Evolutionary conservation across 1,140 invertebrate species (phyloP).

Genomic region (Tribolium castaneum): DNA sequence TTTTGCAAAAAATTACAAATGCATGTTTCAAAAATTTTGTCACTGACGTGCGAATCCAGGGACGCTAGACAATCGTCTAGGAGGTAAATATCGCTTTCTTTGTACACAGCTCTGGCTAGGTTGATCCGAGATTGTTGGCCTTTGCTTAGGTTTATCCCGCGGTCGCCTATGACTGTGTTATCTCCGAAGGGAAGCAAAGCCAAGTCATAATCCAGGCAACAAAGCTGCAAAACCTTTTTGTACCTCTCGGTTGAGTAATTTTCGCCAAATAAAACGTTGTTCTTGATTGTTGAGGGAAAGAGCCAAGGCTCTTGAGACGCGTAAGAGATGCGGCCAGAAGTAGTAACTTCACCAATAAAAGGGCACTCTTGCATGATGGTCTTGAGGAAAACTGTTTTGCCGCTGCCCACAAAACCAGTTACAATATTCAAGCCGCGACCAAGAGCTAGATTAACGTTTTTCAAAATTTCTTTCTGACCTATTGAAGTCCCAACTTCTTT

Average conservation of each 20-base stretch:
- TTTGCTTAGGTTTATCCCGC: conserved; percentile 82
- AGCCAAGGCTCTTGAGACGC: conserved; percentile 84
- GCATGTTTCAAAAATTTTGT: conserved; percentile 81
- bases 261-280: conserved; percentile 74
- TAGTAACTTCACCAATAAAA: conserved; percentile 51
- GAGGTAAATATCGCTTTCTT: conserved; percentile 81
- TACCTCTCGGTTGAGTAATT: conserved; percentile 67
- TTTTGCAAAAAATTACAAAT: conserved; percentile 75
- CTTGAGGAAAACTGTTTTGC: conserved; percentile 84
- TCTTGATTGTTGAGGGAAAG: conserved; percentile 68
- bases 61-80: conserved; percentile 86
- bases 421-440: conserved; percentile 70
- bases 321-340: conserved; percentile 79
- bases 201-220: conserved; percentile 76
- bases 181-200: conserved; percentile 78
- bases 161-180: conserved; percentile 83
- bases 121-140: conserved; percentile 93
- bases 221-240: conserved; percentile 71
- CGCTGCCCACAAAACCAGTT: conserved; percentile 77
- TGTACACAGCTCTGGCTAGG: conserved; percentile 85
- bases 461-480: conserved; percentile 63
- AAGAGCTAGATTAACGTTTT: conserved; percentile 69
- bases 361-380: conserved; percentile 82
- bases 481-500: no score
- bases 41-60: conserved; percentile 85